Conservation (phyloP, 2,888 invertebrate genomes). For the Scaptomyza polygonia region DNA sequence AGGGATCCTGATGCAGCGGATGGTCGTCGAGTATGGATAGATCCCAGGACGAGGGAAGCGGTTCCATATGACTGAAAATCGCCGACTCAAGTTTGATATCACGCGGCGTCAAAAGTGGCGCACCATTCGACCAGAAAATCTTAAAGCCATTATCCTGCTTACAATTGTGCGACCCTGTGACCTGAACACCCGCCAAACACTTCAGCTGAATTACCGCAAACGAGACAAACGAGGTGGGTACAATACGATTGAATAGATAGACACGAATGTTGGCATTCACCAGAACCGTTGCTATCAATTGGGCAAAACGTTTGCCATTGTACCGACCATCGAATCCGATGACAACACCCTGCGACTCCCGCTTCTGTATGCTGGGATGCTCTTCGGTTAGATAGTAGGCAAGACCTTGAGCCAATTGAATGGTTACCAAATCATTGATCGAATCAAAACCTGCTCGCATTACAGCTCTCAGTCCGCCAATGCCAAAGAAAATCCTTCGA, state of each 20-base stretch:
- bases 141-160: constrained; percentile 98
- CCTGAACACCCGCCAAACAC: constrained; percentile 94
- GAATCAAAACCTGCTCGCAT: constrained; percentile 97
- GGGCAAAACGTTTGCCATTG: constrained; percentile 92
- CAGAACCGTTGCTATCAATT: constrained; percentile 93
- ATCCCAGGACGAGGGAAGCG: constrained; percentile 93
- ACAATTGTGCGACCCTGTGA: constrained; percentile 95
- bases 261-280: constrained; percentile 90
- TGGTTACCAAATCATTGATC: constrained; percentile 98
- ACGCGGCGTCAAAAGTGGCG: constrained; percentile 96
- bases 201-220: constrained; percentile 91
- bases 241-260: constrained; percentile 91
- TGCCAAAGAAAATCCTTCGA: constrained; percentile 92
- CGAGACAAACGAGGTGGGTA: constrained; percentile 97
- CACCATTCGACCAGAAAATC: constrained; percentile 97
- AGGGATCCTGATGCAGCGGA: constrained; percentile 88
- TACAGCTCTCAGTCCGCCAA: constrained; percentile 94
- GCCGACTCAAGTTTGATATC: constrained; percentile 93
- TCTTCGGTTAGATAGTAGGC: constrained; percentile 89
- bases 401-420: constrained; percentile 97
- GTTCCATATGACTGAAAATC: constrained; percentile 92
- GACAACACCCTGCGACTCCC: constrained; percentile 89
- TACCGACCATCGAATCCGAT: constrained; percentile 97
- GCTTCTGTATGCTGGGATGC: constrained; percentile 85
- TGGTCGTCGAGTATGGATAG: constrained; percentile 86